Percentiles rank a stretch among this genome's conserved stretches.
Evolutionary conservation across 2,797 vertebrate species (phyloP).

Genomic region (Hipposideros larvatus): DNA sequence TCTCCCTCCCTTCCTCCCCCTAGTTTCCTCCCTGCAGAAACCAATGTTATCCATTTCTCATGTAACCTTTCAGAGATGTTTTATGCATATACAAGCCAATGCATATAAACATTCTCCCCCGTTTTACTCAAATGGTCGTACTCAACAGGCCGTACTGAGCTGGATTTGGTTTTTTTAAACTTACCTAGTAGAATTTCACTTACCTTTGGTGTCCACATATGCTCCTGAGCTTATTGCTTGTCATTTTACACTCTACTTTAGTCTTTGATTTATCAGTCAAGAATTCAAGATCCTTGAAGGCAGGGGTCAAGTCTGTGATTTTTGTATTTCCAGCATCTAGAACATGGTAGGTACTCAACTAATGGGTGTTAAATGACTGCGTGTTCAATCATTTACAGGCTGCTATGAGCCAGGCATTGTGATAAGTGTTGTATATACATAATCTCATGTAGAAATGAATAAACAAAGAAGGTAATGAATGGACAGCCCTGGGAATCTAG

Average conservation of each 20-base stretch:
- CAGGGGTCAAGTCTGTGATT: not conserved
- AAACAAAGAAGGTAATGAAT: not conserved
- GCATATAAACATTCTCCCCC: not conserved
- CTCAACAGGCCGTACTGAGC: not conserved
- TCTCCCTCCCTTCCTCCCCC: not conserved
- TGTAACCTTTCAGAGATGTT: not conserved
- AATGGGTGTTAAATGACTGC: not conserved
- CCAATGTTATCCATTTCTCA: not conserved
- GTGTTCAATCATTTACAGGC: not conserved
- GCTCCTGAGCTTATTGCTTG: not conserved
- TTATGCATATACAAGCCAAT: not conserved
- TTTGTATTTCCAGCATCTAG: not conserved
- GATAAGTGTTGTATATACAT: not conserved
- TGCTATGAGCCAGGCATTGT: not conserved
- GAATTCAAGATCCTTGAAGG: constrained; percentile 19
- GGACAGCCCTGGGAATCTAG: not conserved
- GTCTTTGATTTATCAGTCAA: not conserved
- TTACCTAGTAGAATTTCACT: not conserved
- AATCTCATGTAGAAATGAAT: not conserved
- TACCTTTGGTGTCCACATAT: not conserved
- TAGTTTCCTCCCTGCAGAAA: not conserved
- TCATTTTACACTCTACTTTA: not conserved
- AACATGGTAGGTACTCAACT: not conserved
- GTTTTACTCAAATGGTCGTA: not conserved
- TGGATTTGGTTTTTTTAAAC: not conserved